Evolutionary conservation across 1,140 invertebrate species (phyloP), one percentile per base, ranked within the genome.

Genomic region (Drosophila yakuba): DNA sequence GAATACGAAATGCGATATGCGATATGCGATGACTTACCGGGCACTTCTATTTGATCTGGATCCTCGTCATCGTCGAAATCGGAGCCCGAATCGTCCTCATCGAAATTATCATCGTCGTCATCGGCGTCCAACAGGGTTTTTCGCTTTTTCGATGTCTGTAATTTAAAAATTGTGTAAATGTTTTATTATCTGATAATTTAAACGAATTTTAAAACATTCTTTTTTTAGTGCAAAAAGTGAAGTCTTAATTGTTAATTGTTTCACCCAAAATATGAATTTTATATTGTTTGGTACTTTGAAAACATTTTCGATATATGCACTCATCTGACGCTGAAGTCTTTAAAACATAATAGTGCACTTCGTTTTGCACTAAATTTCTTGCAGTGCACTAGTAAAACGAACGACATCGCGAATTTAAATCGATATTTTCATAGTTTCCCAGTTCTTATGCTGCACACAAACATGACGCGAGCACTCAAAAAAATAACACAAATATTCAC

Each of bases 1-100:
- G 44, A 62, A 39, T 10, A 25, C 41, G n/a, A 28, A 15, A 28
- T 52, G 14, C 14, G 11, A 45, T n/a, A 10, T 32, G 23, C 28
- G n/a, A n/a, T n/a, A n/a, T n/a, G n/a, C n/a, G 12, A 10, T 8
- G 2, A 90, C 85, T 92, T 93, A 97, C 96, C 96, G 92, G 96
- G 96, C 41, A 97, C 96, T 95, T 97, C 96, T 93, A 97, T 96
- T 93, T 96, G 97, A 92, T 97, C 97, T 61, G 97, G 97, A 94
- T 97, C 97, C 78, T 97, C 96, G 93, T 97, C 96, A 89, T 97
- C 96, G 89, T 97, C 96, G 92, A 97, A 97, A 90, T 97, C 96
- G 68, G 96, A 96, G 62, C 95, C 96, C 36, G 95, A 96, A 57
- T 95, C 94, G 63, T 95, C 94, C 63, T 96, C 95, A 90, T 95